Conservation (phyloP, 1,140 invertebrate species). For the Berghia stephanieae region DNA sequence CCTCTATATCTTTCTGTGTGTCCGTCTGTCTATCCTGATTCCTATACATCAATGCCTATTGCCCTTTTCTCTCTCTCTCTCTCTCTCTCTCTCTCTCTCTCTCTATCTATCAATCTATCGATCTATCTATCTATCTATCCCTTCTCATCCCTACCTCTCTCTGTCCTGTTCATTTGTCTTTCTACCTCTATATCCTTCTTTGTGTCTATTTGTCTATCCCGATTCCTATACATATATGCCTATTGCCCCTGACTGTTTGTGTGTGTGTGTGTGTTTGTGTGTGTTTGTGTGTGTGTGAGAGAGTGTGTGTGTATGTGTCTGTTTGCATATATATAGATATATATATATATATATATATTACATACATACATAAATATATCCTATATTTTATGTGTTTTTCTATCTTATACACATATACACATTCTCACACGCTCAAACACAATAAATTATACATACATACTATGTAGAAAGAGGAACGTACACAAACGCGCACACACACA, state of each 20-base stretch:
- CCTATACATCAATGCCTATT: neutral
- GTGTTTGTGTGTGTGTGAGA: too few relatives aligned
- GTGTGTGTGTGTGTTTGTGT: too few relatives aligned
- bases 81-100: neutral
- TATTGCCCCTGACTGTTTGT: neutral
- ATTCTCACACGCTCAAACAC: neutral
- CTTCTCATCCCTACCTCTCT: neutral
- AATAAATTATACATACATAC: neutral
- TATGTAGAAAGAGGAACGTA: neutral
- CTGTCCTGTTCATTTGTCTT: neutral
- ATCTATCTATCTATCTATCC: neutral
- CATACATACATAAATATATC: neutral
- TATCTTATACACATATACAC: neutral
- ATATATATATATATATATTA: too few relatives aligned
- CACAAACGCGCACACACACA: slow-evolving; percentile 15
- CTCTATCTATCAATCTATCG: neutral
- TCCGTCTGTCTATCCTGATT: neutral
- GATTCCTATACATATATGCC: neutral
- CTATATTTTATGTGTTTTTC: neutral
- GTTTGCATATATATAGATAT: too few relatives aligned
- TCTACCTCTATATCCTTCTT: neutral
- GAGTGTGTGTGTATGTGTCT: too few relatives aligned
- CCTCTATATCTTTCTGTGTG: neutral
- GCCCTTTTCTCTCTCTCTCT: neutral
- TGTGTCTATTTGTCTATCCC: neutral